phyloP scores from a whole-genome alignment of 2,797 vertebrate genomes.

The Orestias chungarensis region DNA sequence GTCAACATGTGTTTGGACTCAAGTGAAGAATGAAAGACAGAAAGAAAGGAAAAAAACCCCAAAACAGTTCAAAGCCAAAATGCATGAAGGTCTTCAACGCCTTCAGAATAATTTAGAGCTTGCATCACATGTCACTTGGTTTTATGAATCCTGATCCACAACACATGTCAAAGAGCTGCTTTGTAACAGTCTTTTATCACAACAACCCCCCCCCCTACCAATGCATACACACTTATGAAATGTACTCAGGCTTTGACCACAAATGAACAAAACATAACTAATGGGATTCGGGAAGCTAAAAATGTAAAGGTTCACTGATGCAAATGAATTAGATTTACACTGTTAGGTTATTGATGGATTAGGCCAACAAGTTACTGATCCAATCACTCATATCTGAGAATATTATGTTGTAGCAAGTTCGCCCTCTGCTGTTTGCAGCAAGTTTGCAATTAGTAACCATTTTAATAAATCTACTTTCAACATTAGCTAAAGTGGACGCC shows the following conservation, averaged over 20 bases:
- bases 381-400: slow-evolving; percentile 17
- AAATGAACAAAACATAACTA: slow-evolving; percentile 7
- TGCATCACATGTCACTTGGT: slow-evolving; percentile 62
- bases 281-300: slow-evolving; percentile 11
- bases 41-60: too few species aligned
- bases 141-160: slow-evolving; percentile 66
- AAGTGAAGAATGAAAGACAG: slow-evolving; percentile 12
- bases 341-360: slow-evolving; percentile 40
- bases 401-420: slow-evolving; percentile 56
- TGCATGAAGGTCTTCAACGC: slow-evolving; percentile 53
- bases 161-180: slow-evolving; percentile 64
- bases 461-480: not conserved
- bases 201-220: not conserved
- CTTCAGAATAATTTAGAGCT: slow-evolving; percentile 74
- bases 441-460: not conserved
- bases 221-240: slow-evolving; percentile 2
- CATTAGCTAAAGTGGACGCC: not conserved
- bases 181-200: slow-evolving; percentile 32
- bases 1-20: slow-evolving; percentile 77
- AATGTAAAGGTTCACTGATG: slow-evolving; percentile 5
- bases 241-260: not conserved
- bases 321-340: slow-evolving; percentile 33
- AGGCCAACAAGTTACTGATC: slow-evolving; percentile 38
- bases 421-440: slow-evolving; percentile 69
- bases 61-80: slow-evolving; percentile 59